A percentile compares a stretch with the other conserved stretches of the same genome.
phyloP scores from a whole-genome alignment of 1,140 invertebrate genomes.

The Lepidostoma basale region DNA sequence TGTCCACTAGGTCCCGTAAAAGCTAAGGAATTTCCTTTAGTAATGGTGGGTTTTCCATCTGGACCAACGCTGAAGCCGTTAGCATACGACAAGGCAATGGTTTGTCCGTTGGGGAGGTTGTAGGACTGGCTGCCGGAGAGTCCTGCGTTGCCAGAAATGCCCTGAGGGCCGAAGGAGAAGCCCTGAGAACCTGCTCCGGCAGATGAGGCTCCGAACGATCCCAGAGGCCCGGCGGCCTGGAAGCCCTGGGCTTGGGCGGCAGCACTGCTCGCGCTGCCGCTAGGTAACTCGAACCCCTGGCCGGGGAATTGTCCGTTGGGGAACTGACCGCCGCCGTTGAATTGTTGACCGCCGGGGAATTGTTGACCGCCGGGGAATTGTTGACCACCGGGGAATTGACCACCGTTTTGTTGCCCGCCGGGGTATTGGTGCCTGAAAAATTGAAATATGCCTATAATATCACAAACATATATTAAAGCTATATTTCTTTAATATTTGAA shows the following conservation, averaged over 20 bases:
- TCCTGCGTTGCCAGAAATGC: conserved; percentile 49
- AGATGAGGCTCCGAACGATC: conserved; percentile 52
- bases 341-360: too few species aligned
- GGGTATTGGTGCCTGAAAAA: too few species aligned
- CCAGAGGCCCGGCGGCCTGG: conserved; percentile 38
- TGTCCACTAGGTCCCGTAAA: conserved; percentile 38
- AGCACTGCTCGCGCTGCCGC: conserved; percentile 33
- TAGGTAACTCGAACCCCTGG: conserved; percentile 31
- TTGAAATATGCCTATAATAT: too few species aligned
- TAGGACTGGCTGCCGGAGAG: conserved; percentile 51
- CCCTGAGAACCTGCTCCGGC: conserved; percentile 51
- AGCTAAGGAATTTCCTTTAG: conserved; percentile 47
- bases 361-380: too few species aligned
- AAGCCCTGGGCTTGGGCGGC: conserved; percentile 41
- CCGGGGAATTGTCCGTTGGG: conserved; percentile 16
- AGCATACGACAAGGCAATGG: conserved; percentile 50
- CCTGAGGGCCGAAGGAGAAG: conserved; percentile 48
- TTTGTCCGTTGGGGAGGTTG: conserved; percentile 52
- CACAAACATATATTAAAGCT: too few species aligned
- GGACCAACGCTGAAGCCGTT: conserved; percentile 53
- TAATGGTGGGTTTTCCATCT: conserved; percentile 48
- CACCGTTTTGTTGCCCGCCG: too few species aligned
- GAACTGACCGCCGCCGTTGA: too few species aligned
- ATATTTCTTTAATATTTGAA: too few species aligned
- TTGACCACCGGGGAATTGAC: too few species aligned